Conservation (phyloP, 37 sponge, comb jelly and placozoan species). For the Cliona cf. orientalis region DNA sequence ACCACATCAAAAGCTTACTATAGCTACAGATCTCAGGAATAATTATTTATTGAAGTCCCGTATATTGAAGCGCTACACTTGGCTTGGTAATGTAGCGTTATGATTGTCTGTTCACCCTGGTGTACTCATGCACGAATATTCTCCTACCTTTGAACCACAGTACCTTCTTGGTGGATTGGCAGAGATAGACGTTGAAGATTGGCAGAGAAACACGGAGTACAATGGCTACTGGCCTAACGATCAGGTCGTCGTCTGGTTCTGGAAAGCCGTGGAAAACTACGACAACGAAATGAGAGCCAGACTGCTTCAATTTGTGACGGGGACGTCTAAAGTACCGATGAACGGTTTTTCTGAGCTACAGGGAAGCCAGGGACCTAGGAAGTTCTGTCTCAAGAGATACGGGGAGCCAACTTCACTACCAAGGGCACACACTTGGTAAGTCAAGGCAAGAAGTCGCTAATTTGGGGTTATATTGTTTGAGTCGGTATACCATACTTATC, state of each 20-base stretch:
- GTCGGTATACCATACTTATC: no score
- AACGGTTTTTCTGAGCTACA: conserved; percentile 98
- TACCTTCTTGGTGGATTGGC: conserved; percentile 95
- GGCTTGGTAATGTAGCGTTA: no score
- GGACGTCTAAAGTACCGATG: conserved; percentile 99
- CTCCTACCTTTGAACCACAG: conserved; percentile 38
- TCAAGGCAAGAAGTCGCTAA: no score
- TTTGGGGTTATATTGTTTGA: no score
- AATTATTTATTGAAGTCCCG: no score
- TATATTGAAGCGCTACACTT: no score
- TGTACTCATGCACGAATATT: no score
- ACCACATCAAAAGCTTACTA: no score
- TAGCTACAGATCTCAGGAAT: no score
- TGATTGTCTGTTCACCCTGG: no score
- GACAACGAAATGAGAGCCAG: conserved; percentile 93
- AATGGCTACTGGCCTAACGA: conserved; percentile 66
- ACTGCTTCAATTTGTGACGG: conserved; percentile 98
- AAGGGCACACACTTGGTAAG: conserved; percentile 97
- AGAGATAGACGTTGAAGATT: conserved; percentile 96
- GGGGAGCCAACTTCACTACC: conserved; percentile 83
- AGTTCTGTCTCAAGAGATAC: conserved; percentile 89
- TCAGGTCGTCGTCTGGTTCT: conserved; percentile 90
- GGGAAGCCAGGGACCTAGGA: conserved; percentile 96
- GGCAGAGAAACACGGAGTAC: conserved; percentile 93
- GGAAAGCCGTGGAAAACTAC: conserved; percentile 94